Conservation (phyloP, 2,113 vertebrate genomes). For the Genyomyrus donnyi region DNA sequence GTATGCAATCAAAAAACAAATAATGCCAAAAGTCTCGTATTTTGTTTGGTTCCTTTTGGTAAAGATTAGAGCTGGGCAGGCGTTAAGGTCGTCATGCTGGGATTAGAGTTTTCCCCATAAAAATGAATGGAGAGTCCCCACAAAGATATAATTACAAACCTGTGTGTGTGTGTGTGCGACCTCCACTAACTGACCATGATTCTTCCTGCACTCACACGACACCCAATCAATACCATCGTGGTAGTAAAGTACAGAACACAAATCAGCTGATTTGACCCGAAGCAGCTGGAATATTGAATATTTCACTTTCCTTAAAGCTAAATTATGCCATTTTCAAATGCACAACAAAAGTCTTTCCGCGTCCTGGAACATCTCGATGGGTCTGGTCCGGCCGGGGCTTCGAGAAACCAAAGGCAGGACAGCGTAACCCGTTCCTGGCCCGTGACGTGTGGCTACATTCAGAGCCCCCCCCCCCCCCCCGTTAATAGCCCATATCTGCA, state of each 20-base stretch:
- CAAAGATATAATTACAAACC: too few relatives aligned
- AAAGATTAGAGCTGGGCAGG: too few relatives aligned
- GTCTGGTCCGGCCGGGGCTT: background rate
- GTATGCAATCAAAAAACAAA: too few relatives aligned
- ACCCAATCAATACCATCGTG: conserved; percentile 53
- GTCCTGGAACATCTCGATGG: background rate
- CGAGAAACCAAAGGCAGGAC: background rate
- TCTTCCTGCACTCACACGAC: conserved; percentile 52
- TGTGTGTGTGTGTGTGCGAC: conserved; percentile 11
- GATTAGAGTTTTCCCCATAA: too few relatives aligned
- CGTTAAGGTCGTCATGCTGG: too few relatives aligned
- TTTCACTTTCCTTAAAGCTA: conserved; percentile 1
- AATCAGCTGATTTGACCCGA: conserved; percentile 46
- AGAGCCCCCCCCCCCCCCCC: background rate
- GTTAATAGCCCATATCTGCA: conserved; percentile 41
- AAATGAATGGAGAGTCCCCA: too few relatives aligned
- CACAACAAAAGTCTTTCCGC: background rate
- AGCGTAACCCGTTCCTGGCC: background rate
- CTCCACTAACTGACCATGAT: conserved; percentile 35
- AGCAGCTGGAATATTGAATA: conserved; percentile 25
- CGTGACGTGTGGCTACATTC: background rate
- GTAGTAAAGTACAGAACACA: conserved; percentile 55
- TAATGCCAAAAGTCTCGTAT: too few relatives aligned
- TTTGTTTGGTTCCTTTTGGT: too few relatives aligned
- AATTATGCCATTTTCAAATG: background rate